phyloP scores from a whole-genome alignment of 2,888 invertebrate species.

The Dryococelus australis region DNA sequence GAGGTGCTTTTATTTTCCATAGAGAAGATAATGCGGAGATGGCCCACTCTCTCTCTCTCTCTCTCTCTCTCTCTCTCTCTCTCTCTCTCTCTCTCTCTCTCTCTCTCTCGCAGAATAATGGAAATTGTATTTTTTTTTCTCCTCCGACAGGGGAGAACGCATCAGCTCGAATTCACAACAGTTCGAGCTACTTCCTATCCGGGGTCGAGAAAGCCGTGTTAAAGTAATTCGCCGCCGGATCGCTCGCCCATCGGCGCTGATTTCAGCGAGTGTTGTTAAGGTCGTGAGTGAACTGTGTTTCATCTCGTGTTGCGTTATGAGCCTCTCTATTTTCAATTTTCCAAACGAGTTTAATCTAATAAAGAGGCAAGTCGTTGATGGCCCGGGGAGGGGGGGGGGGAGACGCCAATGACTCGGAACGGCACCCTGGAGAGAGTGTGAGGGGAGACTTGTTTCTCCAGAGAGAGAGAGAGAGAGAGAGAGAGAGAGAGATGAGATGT shows the following conservation, averaged over 20 bases:
- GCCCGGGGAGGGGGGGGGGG: neutral
- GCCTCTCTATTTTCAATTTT: conserved; percentile 33
- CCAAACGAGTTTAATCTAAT: conserved; percentile 41
- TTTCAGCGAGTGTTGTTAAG: neutral
- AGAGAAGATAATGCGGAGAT: neutral
- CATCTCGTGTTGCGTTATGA: conserved; percentile 23
- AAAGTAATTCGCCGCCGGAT: neutral
- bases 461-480: neutral
- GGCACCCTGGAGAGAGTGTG: neutral
- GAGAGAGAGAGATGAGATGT: too few species aligned
- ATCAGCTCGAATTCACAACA: neutral
- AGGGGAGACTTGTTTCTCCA: neutral
- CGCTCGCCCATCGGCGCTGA: neutral
- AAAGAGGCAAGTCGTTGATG: conserved; percentile 33
- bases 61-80: neutral
- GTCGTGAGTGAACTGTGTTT: neutral
- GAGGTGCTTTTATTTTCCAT: neutral
- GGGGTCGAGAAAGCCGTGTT: neutral
- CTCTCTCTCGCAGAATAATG: neutral
- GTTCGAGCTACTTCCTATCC: neutral
- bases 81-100: neutral
- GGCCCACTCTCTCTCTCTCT: neutral
- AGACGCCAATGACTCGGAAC: conserved; percentile 17
- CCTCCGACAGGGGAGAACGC: neutral
- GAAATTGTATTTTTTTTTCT: neutral